These are phyloP conservation scores for Palaemon carinicauda DNA, from an alignment of 1,140 invertebrate genomes.

Conservation along the genomic window DNA sequence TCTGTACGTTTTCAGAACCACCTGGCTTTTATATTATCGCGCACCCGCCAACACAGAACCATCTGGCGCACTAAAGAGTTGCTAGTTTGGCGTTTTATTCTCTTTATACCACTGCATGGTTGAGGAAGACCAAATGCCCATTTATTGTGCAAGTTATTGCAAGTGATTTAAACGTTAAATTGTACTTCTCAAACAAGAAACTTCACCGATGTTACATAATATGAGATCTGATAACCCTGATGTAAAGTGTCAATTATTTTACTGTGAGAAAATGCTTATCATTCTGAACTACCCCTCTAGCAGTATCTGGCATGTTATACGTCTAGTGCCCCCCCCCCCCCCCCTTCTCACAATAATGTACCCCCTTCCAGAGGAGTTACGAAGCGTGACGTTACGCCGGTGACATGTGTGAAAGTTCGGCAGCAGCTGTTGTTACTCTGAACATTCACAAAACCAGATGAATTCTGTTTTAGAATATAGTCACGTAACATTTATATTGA, in stretches of 20 bases:
- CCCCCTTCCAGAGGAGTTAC: background rate
- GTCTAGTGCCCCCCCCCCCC: too few species aligned
- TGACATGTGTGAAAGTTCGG: background rate
- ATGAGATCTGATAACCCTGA: background rate
- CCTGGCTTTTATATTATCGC: background rate
- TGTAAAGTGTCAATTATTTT: background rate
- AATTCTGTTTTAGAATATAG: background rate
- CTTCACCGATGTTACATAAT: too few species aligned
- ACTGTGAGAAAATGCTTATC: background rate
- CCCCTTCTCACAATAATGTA: background rate
- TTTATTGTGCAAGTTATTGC: too few species aligned
- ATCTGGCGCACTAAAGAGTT: background rate
- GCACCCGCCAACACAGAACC: background rate
- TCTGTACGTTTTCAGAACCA: background rate
- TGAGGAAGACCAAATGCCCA: too few species aligned
- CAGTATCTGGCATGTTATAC: background rate
- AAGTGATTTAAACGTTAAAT: too few species aligned
- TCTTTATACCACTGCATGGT: background rate
- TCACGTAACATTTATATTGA: background rate
- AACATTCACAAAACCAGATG: background rate
- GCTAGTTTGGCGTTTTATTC: background rate
- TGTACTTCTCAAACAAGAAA: too few species aligned
- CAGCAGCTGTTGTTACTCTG: background rate
- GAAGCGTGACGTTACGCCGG: background rate
- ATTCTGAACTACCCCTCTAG: background rate